These are phyloP conservation scores for Polypterus senegalus DNA, from an alignment of 2,113 vertebrate genomes.

Conservation along the genomic window DNA sequence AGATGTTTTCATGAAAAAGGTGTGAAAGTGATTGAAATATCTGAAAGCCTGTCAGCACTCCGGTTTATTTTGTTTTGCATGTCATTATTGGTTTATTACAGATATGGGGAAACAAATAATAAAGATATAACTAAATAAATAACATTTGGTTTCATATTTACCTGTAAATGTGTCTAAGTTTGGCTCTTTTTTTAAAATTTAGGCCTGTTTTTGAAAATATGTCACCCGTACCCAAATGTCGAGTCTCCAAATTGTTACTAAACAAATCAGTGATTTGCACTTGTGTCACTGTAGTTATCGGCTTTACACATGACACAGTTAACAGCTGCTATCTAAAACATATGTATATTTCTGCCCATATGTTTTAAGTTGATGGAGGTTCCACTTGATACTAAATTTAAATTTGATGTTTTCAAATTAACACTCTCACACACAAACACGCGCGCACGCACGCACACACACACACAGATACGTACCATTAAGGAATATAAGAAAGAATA, in stretches of 20 bases:
- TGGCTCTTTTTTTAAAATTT: constrained; percentile 56
- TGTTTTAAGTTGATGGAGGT: constrained; percentile 75
- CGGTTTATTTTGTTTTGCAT: constrained; percentile 63
- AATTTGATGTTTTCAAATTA: constrained; percentile 69
- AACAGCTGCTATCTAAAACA: constrained; percentile 69
- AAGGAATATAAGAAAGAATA: too few relatives aligned
- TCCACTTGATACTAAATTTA: constrained; percentile 70
- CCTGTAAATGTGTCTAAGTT: constrained; percentile 63
- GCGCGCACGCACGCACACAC: constrained; percentile 1
- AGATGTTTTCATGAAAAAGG: constrained; percentile 65
- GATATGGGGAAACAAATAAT: constrained; percentile 74
- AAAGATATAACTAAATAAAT: constrained; percentile 67
- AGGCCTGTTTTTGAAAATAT: constrained; percentile 53
- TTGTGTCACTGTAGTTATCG: constrained; percentile 65
- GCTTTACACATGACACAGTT: constrained; percentile 67
- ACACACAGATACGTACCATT: too few relatives aligned
- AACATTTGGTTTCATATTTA: constrained; percentile 77
- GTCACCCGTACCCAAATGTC: constrained; percentile 58
- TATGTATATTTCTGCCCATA: constrained; percentile 67
- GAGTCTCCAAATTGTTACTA: constrained; percentile 62
- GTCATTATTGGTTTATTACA: constrained; percentile 27
- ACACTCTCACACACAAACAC: constrained; percentile 66
- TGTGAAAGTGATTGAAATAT: constrained; percentile 67
- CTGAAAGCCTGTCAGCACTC: constrained; percentile 63
- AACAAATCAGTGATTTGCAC: constrained; percentile 72